Conservation (phyloP, 2,888 invertebrate species). For the Nesidiocoris tenuis region DNA sequence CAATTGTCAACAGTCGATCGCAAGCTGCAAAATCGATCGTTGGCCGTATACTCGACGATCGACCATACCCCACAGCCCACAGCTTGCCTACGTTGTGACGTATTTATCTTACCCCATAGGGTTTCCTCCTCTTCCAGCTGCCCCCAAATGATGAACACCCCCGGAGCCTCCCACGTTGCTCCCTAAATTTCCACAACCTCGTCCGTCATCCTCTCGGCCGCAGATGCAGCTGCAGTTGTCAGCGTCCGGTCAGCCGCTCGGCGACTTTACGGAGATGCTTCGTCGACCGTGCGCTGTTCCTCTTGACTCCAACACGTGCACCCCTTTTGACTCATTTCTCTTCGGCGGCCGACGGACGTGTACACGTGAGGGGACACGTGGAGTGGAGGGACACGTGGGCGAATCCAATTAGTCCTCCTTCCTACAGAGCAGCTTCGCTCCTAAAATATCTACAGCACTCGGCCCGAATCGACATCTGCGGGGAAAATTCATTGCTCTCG, state of each 20-base stretch:
- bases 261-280: slow-evolving; percentile 1
- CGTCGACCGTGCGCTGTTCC: slow-evolving; percentile 18
- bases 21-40: no score
- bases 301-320: background rate
- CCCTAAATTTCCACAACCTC: background rate
- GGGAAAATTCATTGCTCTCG: background rate
- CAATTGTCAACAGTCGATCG: no score
- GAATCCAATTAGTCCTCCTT: background rate
- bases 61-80: no score
- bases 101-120: no score
- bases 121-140: background rate
- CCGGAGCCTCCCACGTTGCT: background rate
- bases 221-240: slow-evolving; percentile 25
- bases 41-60: no score
- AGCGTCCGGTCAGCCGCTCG: slow-evolving; percentile 18
- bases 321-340: background rate
- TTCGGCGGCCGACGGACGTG: background rate
- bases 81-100: no score
- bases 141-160: background rate
- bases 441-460: background rate
- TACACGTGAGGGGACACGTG: background rate
- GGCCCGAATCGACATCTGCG: background rate
- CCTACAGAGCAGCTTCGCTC: no score
- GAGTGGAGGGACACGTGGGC: background rate
- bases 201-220: background rate